phyloP scores from a whole-genome alignment of 2,888 invertebrate genomes.

The Rhagophthalmus giganteus region DNA sequence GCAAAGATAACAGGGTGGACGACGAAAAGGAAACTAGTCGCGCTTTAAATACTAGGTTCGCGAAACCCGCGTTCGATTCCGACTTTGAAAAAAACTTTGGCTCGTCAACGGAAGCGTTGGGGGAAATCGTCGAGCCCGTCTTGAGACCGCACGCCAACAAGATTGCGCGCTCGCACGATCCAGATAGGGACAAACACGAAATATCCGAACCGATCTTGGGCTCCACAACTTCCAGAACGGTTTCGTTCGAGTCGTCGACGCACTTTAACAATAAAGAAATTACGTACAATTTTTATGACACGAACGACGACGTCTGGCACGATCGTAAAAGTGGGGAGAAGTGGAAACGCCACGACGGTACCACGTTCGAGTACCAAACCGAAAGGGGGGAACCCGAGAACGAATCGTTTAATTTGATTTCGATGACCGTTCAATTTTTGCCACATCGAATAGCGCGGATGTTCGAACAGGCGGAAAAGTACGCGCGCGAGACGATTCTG shows the following conservation, averaged over 20 bases:
- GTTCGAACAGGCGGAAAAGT: constrained; percentile 79
- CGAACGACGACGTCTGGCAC: constrained; percentile 50
- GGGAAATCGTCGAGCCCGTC: constrained; percentile 77
- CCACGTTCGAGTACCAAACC: constrained; percentile 2
- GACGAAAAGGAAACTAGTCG: constrained; percentile 60
- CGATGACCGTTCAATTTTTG: constrained; percentile 74
- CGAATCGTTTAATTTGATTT: constrained; percentile 47
- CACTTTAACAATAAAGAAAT: constrained; percentile 48
- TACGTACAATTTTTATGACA: constrained; percentile 44
- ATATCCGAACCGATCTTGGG: constrained; percentile 68
- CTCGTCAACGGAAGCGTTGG: constrained; percentile 30
- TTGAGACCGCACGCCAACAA: constrained; percentile 65
- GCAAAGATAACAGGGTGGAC: constrained; percentile 56
- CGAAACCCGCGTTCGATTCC: constrained; percentile 33
- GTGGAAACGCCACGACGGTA: constrained; percentile 42
- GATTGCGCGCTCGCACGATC: constrained; percentile 58
- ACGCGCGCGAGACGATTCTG: constrained; percentile 75
- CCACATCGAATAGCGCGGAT: constrained; percentile 78
- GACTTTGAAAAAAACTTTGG: background rate
- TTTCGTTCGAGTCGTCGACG: constrained; percentile 52
- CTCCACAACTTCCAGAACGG: constrained; percentile 47
- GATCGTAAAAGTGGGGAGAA: constrained; percentile 45
- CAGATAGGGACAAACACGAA: constrained; percentile 55
- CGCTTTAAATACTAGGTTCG: constrained; percentile 58
- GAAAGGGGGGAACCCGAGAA: constrained; percentile 20